These are phyloP conservation scores for Spatulosminthurus flaviceps DNA, from an alignment of 2,888 invertebrate species.

Conservation along the genomic window DNA sequence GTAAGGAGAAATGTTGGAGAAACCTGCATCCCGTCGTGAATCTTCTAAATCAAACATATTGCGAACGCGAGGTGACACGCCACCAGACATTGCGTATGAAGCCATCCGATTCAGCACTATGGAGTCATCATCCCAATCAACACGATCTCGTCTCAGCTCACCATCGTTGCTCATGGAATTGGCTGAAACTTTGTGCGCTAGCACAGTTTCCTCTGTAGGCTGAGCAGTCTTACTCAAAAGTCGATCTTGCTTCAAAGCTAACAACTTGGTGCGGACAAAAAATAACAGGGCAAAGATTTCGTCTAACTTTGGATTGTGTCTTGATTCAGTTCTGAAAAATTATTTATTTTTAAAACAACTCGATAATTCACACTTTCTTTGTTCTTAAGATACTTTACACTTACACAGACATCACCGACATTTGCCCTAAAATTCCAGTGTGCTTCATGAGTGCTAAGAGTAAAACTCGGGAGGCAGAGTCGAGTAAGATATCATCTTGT, in stretches of 20 bases:
- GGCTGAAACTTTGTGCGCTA: constrained; percentile 6
- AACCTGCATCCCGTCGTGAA: background rate
- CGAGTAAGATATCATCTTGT: constrained; percentile 67
- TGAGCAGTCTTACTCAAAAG: constrained; percentile 35
- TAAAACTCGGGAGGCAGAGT: constrained; percentile 68
- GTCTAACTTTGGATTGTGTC: constrained; percentile 61
- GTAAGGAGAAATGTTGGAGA: background rate
- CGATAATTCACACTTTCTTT: background rate
- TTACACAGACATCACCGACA: constrained; percentile 66
- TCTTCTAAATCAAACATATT: constrained; percentile 35
- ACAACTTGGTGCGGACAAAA: constrained; percentile 62
- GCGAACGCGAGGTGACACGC: constrained; percentile 31
- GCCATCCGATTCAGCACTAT: constrained; percentile 19
- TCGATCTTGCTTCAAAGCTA: constrained; percentile 58
- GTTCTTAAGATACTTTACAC: constrained; percentile 59
- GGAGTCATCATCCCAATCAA: constrained; percentile 28
- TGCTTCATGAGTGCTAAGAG: constrained; percentile 70
- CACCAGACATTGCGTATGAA: constrained; percentile 11
- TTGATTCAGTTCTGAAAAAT: constrained; percentile 55
- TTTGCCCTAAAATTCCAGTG: constrained; percentile 68
- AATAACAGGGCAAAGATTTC: constrained; percentile 63
- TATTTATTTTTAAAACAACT: background rate
- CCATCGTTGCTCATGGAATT: constrained; percentile 11
- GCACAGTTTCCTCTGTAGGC: constrained; percentile 26
- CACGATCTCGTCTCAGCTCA: constrained; percentile 7